Percentiles rank a stretch among this genome's conserved stretches.
phyloP scores from a whole-genome alignment of 1,140 invertebrate genomes.

The Trachymyrmex septentrionalis region DNA sequence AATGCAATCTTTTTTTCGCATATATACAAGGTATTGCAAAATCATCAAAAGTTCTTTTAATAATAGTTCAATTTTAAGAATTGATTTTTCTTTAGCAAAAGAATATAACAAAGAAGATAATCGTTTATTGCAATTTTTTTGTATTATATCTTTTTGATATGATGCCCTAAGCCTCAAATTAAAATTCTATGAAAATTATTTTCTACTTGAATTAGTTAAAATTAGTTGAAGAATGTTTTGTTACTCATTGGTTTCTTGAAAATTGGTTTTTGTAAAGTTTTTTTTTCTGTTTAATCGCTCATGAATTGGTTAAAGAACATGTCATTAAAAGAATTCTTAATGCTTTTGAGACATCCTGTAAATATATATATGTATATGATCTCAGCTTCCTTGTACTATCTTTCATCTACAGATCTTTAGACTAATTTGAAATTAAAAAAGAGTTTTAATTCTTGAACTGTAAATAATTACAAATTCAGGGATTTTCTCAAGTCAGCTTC shows the following conservation, averaged over 20 bases:
- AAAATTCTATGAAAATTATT: background rate
- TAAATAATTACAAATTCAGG: constrained; percentile 32
- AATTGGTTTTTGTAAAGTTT: background rate
- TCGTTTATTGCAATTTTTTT: background rate
- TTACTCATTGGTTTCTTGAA: background rate
- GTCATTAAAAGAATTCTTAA: constrained; percentile 10
- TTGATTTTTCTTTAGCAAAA: background rate
- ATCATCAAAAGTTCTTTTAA: background rate
- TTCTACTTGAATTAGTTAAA: background rate
- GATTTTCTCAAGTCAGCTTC: constrained; percentile 2
- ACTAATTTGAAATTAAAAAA: constrained; percentile 12
- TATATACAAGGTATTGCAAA: constrained; percentile 35
- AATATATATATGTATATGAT: constrained; percentile 12
- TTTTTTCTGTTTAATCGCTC: background rate
- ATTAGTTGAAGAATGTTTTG: background rate
- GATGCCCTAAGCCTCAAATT: background rate
- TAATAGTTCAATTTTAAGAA: background rate
- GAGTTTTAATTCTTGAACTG: constrained; percentile 34
- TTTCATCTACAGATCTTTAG: constrained; percentile 41
- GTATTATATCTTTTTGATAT: background rate
- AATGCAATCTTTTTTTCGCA: constrained; percentile 81
- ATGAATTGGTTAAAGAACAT: background rate
- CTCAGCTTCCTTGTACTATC: constrained; percentile 29
- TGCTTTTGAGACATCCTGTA: constrained; percentile 8
- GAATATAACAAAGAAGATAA: background rate